These are phyloP conservation scores for Norana najaformis DNA, from an alignment of 2,888 invertebrate species.

Conservation along the genomic window DNA sequence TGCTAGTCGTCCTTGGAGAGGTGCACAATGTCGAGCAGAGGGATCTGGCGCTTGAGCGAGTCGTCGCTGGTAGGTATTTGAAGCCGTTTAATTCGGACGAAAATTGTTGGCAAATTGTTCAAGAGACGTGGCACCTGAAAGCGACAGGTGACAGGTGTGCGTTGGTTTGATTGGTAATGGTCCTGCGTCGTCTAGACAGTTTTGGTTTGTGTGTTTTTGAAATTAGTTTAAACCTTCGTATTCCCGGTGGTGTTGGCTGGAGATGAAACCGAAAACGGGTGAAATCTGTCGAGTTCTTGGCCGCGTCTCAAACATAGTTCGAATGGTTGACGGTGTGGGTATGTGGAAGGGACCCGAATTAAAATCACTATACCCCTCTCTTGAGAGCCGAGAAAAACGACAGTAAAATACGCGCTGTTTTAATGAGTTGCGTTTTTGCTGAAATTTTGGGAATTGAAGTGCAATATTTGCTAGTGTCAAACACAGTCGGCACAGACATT, in stretches of 20 bases:
- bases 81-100: background rate
- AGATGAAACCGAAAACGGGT: slow-evolving; percentile 3
- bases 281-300: background rate
- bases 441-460: background rate
- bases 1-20: slow-evolving; percentile 2
- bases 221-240: background rate
- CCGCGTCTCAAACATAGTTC: background rate
- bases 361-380: background rate
- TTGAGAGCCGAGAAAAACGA: background rate
- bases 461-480: background rate
- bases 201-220: background rate
- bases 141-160: background rate
- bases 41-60: background rate
- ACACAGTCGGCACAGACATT: background rate
- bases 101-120: background rate
- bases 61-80: background rate
- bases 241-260: background rate
- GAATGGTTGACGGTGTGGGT: background rate
- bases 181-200: background rate
- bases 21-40: background rate
- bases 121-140: background rate
- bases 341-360: background rate
- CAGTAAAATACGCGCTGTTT: too few species aligned
- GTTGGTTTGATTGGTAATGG: background rate
- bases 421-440: background rate